phyloP scores from a whole-genome alignment of 1,140 invertebrate species.

The Vanessa tameamea region DNA sequence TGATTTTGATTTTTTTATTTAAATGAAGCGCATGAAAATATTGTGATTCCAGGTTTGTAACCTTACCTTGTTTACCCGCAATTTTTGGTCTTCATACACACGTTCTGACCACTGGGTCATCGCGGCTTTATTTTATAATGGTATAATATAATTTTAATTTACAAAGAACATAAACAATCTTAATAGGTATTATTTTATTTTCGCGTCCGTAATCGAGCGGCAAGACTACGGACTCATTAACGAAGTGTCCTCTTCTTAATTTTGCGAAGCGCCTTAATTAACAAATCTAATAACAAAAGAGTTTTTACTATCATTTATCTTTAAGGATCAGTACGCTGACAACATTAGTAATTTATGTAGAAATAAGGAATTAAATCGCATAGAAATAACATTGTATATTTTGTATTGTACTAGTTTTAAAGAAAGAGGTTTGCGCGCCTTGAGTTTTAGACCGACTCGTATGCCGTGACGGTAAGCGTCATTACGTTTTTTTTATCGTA shows the following conservation, averaged over 20 bases:
- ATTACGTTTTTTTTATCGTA: too few relatives aligned
- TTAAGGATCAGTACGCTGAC: neutral
- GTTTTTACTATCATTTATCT: slow-evolving; percentile 12
- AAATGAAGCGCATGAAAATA: too few relatives aligned
- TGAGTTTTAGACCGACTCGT: too few relatives aligned
- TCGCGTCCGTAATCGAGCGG: neutral
- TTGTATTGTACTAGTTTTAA: too few relatives aligned
- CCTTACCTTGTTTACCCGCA: neutral
- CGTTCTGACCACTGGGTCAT: neutral
- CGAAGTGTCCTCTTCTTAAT: slow-evolving; percentile 8
- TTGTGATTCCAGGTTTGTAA: too few relatives aligned
- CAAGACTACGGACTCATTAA: slow-evolving; percentile 10
- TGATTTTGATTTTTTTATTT: too few relatives aligned
- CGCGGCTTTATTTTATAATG: neutral
- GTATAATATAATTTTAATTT: neutral
- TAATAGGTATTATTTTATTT: slow-evolving; percentile 1
- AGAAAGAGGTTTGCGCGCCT: too few relatives aligned
- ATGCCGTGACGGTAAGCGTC: too few relatives aligned
- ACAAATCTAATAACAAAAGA: slow-evolving; percentile 16
- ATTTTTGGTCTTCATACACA: neutral
- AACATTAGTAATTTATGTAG: neutral
- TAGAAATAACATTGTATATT: too few relatives aligned
- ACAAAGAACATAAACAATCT: neutral
- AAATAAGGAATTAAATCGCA: neutral
- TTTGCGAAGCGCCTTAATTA: slow-evolving; percentile 15